Conservation (phyloP, 2,888 invertebrate genomes). For the Acholoe squamosa region DNA sequence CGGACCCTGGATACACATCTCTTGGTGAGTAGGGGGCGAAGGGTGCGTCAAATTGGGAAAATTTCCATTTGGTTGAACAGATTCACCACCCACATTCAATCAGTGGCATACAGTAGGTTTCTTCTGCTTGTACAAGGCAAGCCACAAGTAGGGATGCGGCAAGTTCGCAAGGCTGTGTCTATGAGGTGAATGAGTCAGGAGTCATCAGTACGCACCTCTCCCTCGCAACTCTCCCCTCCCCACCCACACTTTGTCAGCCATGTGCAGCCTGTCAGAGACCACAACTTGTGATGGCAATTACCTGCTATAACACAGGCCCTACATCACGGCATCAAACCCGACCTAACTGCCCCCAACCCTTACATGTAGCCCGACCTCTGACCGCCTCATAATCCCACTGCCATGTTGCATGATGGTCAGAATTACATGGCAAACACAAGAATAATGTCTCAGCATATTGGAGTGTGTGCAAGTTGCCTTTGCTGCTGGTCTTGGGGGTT, state of each 20-base stretch:
- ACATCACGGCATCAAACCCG: background rate
- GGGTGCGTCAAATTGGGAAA: background rate
- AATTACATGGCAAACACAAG: background rate
- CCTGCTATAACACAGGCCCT: background rate
- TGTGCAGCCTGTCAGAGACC: background rate
- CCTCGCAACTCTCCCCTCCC: background rate
- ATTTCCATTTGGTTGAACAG: background rate
- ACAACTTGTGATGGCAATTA: slow-evolving; percentile 27
- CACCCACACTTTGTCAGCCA: slow-evolving; percentile 14
- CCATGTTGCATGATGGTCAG: background rate
- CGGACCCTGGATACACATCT: background rate
- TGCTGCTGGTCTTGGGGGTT: background rate
- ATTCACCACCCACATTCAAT: no score
- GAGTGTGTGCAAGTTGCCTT: background rate
- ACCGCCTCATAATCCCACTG: slow-evolving; percentile 13
- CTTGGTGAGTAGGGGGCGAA: no score
- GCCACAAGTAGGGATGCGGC: no score
- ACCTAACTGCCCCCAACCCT: background rate
- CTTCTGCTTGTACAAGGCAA: no score
- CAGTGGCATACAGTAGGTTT: no score
- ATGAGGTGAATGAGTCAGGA: background rate
- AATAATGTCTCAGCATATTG: background rate
- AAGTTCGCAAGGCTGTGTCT: background rate
- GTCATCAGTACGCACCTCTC: no score
- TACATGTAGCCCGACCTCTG: background rate